These are phyloP conservation scores for Crypturellus tataupa DNA, from an alignment of 2,797 vertebrate species.

Conservation along the genomic window DNA sequence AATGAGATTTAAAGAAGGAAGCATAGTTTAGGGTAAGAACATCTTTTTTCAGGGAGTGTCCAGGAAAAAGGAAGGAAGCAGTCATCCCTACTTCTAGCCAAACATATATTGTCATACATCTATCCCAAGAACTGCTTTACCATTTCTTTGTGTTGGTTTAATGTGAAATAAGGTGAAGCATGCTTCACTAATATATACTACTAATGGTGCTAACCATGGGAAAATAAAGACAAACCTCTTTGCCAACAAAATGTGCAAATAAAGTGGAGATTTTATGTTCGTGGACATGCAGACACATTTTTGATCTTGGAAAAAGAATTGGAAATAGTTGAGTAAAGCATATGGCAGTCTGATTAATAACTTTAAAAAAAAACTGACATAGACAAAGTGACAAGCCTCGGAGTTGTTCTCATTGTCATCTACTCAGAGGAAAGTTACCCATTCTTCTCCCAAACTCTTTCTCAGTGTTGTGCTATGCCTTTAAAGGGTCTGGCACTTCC, in stretches of 20 bases:
- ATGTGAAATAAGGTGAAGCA: background rate
- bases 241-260: background rate
- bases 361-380: background rate
- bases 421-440: background rate
- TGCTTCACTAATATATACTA: background rate
- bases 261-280: background rate
- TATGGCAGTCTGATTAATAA: background rate
- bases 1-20: background rate
- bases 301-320: background rate
- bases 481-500: background rate
- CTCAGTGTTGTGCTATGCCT: background rate
- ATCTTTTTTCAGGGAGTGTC: background rate
- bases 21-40: background rate
- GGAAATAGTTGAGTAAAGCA: background rate
- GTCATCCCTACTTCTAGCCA: background rate
- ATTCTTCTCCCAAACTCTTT: background rate
- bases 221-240: background rate
- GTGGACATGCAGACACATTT: background rate
- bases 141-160: background rate
- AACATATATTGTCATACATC: background rate
- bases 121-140: background rate
- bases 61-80: background rate
- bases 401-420: background rate
- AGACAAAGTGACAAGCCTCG: background rate
- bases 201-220: background rate